Evolutionary conservation across 1,140 invertebrate genomes (phyloP), one percentile per base, ranked within the genome.

Genomic region (Adelges cooleyi): DNA sequence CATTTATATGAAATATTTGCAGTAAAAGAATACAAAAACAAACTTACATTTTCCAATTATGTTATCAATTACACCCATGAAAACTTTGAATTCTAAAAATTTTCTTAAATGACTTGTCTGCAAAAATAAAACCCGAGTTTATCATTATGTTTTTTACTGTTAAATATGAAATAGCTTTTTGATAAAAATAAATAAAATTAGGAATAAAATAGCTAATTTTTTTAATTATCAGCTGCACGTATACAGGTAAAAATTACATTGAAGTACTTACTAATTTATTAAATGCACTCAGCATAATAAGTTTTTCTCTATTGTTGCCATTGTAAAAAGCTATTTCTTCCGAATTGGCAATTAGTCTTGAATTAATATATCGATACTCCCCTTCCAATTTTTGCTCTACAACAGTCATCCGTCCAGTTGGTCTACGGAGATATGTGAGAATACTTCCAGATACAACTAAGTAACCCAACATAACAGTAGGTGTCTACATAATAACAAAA

Each of bases 321-420:
- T 69, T 68, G 75, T 98, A 98, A 76, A 98, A 99, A 2, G 95
- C 95, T 67, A 98, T 84, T 78, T 99, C 96, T 78, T 99, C 96
- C 18, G 93, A 92, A 76, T 98, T 97, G 0, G 92, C 94, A 46
- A 98, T 98, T 4, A 99, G 77, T 27, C 96, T 80, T 8, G 93
- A 93, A 76, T 98, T 95, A 20, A 98, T 92, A 73, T 92, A 96
- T 73, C 96, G 83, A 75, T 94, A 96, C 80, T 99, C 95, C 67
- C 95, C 96, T 79, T 99, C 96, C 10, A 98, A 76, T 75, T 92
- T 90, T 77, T 98, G 95, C 74, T 99, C 95, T 69, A 84, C 83
- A 0, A 95, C 89, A 0, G 95, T 98, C 77, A 98, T 80, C 46
- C 82, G 77, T 69, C 87, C 91, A 67, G 92, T 88, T 1, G 95